Base-by-base conservation (phyloP, 2,797 vertebrate genomes). In the Acrossocheilus fasciatus region DNA sequence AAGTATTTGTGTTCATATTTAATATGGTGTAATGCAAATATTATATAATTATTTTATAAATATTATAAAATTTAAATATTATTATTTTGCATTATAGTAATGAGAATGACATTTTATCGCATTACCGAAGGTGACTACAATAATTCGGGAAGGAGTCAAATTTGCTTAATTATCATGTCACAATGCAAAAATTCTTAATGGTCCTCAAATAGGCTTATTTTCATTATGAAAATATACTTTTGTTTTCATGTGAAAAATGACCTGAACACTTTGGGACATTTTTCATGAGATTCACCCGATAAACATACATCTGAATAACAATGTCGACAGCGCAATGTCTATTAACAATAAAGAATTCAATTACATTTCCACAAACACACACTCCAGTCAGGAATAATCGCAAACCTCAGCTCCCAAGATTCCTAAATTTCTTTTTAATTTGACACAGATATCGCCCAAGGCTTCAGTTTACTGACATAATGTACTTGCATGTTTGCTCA, bases 401-500 rank as follows among this genome's bases (percentile, higher is more conserved):
- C 18, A 79, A 79, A 41, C 45, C 34, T 30, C 43, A 6, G 3
- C 47, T 84, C 30, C 57, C 72, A 50, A 34, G 43, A 62, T 66
- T 84, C 73, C 39, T 17, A 74, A 10, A 75, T 75, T 26, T 86
- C 15, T 74, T 86, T 86, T 66, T 81, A 74, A 64, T 52, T 64
- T 81, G 78, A 86, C 77, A 81, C 30, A 74, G 57, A 86, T 81
- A 52, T 34, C 9, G 43, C 69, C 34, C 20, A 10, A 64, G 57
- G 84, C 69, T 20, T 66, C 69, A 74, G 84, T 50, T 41, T 74
- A 14, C 54, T 26, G 69, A 66, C 69, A 81, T 47, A 59, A 59
- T 26, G 4, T 36, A 54, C 84, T 64, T 26, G 76, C 76, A 64
- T 62, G 80, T 82, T 82, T 69, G 20, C 80, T 23, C 23, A 70